Conservation (phyloP, 2,797 vertebrate genomes). For the Simalia tracyae region DNA sequence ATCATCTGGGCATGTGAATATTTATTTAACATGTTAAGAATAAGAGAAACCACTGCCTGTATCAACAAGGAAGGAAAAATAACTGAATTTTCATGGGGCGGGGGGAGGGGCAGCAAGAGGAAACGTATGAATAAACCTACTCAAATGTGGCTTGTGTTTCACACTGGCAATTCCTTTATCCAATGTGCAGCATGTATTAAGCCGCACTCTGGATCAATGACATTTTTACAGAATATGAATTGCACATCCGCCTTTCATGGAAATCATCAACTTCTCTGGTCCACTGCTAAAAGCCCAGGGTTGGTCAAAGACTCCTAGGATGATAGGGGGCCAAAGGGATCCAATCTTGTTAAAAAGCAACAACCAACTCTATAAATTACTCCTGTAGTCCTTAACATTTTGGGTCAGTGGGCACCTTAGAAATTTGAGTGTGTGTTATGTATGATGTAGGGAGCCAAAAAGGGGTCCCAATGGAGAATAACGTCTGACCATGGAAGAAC, state of each 20-base stretch:
- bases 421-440: too few species aligned
- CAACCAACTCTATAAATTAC: too few species aligned
- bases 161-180: slow-evolving; percentile 1
- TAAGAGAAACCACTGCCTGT: background rate
- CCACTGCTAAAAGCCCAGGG: background rate
- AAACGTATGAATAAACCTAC: background rate
- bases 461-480: too few species aligned
- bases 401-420: too few species aligned
- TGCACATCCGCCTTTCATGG: background rate
- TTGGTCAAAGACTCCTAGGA: background rate
- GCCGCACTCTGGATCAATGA: background rate
- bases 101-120: too few species aligned
- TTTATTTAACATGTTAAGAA: background rate
- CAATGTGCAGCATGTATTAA: slow-evolving; percentile 5
- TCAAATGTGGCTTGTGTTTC: background rate
- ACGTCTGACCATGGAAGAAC: too few species aligned
- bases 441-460: too few species aligned
- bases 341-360: background rate
- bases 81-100: too few species aligned
- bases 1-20: slow-evolving; percentile 34
- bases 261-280: background rate
- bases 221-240: background rate
- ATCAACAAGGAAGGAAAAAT: background rate
- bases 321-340: background rate
- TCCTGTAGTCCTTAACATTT: too few species aligned